Evolutionary conservation across 2,888 invertebrate genomes (phyloP).

Genomic region (Thelaira solivaga): DNA sequence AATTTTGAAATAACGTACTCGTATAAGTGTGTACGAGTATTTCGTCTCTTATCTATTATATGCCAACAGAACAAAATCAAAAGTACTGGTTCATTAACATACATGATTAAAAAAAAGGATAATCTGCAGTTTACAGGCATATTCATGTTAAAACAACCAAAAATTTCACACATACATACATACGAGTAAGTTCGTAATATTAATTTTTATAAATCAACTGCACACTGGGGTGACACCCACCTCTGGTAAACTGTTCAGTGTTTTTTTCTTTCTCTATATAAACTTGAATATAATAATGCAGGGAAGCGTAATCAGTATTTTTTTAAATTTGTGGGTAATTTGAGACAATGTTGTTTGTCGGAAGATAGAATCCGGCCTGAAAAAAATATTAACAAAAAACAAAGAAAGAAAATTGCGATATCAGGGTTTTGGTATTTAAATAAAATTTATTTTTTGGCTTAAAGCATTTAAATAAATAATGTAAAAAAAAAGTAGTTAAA

Average conservation of each 20-base stretch:
- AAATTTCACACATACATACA: not conserved
- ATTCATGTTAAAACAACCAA: not conserved
- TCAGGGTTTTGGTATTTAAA: too few species aligned
- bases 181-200: not conserved
- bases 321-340: constrained; percentile 7
- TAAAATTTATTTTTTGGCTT: too few species aligned
- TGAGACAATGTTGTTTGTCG: constrained; percentile 45
- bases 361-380: constrained; percentile 17
- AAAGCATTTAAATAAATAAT: too few species aligned
- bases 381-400: not conserved
- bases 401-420: too few species aligned
- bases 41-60: too few species aligned
- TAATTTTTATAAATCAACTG: constrained; percentile 11
- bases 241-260: not conserved
- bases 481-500: too few species aligned
- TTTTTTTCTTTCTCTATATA: not conserved
- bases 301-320: constrained; percentile 2
- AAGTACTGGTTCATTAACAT: too few species aligned
- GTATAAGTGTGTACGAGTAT: too few species aligned
- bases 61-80: too few species aligned
- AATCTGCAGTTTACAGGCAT: not conserved
- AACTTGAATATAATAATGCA: constrained; percentile 31
- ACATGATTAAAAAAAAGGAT: too few species aligned
- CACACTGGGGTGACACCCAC: constrained; percentile 40
- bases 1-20: too few species aligned